Conservation (phyloP, 1,140 invertebrate species). For the Papilio machaon region DNA sequence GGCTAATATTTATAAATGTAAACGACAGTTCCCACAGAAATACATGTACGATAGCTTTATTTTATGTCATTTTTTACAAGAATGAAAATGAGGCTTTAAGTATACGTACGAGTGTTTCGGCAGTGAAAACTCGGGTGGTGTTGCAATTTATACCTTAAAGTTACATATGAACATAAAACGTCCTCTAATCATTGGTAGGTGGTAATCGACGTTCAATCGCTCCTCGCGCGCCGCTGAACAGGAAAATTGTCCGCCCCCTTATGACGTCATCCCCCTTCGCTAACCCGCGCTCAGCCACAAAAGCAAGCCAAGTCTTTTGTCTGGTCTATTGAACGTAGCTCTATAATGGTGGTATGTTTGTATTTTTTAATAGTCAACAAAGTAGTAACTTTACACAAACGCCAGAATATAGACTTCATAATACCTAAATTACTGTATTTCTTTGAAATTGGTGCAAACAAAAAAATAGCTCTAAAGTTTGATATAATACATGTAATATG, state of each 20-base stretch:
- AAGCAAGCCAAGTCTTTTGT: conserved; percentile 8
- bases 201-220: conserved; percentile 45
- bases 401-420: too few relatives aligned
- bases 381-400: too few relatives aligned
- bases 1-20: neutral
- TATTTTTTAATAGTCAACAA: neutral
- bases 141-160: too few relatives aligned
- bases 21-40: neutral
- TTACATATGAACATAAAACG: neutral
- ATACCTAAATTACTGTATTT: too few relatives aligned
- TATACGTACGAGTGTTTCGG: too few relatives aligned
- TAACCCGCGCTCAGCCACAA: conserved; percentile 34
- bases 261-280: neutral
- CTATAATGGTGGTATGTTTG: neutral
- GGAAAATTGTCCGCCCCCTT: conserved; percentile 47
- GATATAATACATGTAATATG: too few relatives aligned
- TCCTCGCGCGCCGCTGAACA: conserved; percentile 45
- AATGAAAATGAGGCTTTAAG: too few relatives aligned
- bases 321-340: neutral
- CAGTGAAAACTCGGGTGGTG: too few relatives aligned
- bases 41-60: neutral
- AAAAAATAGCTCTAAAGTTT: too few relatives aligned
- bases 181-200: conserved; percentile 41
- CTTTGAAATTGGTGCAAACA: too few relatives aligned
- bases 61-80: too few relatives aligned